phyloP scores from a whole-genome alignment of 2,797 vertebrate genomes.

The Aplochiton taeniatus region DNA sequence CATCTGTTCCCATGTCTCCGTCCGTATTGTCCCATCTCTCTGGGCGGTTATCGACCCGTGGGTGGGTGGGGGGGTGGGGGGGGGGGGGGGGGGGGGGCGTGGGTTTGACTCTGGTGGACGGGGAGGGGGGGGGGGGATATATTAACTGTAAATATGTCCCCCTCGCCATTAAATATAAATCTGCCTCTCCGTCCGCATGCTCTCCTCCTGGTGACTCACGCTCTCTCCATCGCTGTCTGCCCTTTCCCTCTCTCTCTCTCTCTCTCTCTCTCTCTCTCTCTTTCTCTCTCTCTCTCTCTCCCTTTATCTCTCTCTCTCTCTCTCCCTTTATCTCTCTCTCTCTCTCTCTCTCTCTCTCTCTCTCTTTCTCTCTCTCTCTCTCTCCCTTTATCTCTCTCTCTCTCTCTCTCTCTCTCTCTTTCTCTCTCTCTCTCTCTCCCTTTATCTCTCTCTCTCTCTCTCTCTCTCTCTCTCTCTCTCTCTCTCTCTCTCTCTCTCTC shows the following conservation, averaged over 20 bases:
- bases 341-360: slow-evolving; percentile 14
- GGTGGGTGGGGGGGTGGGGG: no score
- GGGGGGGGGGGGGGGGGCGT: background rate
- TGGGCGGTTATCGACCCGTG: no score
- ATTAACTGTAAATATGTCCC: slow-evolving; percentile 5
- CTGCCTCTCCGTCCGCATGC: background rate
- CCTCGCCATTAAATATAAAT: slow-evolving; percentile 2
- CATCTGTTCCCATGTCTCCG: background rate
- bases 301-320: slow-evolving; percentile 1
- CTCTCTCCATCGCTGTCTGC: background rate
- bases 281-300: slow-evolving; percentile 2
- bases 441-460: slow-evolving; percentile 1
- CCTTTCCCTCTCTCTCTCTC: background rate
- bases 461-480: background rate
- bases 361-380: background rate
- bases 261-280: background rate
- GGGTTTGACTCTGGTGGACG: no score
- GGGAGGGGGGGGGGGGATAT: background rate
- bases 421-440: background rate
- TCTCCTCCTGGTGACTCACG: background rate
- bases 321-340: slow-evolving; percentile 7
- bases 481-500: background rate
- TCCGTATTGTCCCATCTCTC: no score
- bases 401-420: slow-evolving; percentile 22
- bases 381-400: slow-evolving; percentile 20